phyloP scores from a whole-genome alignment of 2,888 invertebrate genomes.

The Pristionchus japonicus region DNA sequence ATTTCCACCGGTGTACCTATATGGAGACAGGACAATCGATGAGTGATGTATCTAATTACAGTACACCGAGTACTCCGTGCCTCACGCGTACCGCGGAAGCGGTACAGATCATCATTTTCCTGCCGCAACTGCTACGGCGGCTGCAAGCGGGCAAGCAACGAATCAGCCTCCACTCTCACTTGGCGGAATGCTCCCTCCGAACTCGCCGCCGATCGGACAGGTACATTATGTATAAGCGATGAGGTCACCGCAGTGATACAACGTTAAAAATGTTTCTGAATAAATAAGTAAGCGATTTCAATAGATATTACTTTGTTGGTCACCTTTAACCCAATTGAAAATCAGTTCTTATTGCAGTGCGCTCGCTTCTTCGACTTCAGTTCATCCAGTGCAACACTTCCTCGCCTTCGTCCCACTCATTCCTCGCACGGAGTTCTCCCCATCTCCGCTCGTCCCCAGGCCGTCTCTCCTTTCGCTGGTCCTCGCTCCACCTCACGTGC shows the following conservation, averaged over 20 bases:
- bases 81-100: constrained; percentile 3
- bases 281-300: background rate
- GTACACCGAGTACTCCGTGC: constrained; percentile 10
- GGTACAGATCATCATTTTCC: background rate
- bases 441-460: background rate
- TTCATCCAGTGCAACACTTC: background rate
- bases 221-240: background rate
- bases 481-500: background rate
- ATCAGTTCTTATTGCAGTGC: background rate
- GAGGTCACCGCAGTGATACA: background rate
- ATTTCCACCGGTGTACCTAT: background rate
- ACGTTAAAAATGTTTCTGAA: background rate
- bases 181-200: background rate
- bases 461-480: too few species aligned
- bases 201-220: constrained; percentile 29
- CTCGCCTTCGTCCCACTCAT: background rate
- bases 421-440: background rate
- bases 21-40: background rate
- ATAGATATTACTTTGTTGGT: too few species aligned
- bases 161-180: background rate
- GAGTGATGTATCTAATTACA: background rate
- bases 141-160: background rate
- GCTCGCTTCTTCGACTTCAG: constrained; percentile 22
- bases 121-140: background rate
- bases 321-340: too few species aligned